These are phyloP conservation scores for Mycteria americana DNA, from an alignment of 2,797 vertebrate genomes.

Conservation along the genomic window DNA sequence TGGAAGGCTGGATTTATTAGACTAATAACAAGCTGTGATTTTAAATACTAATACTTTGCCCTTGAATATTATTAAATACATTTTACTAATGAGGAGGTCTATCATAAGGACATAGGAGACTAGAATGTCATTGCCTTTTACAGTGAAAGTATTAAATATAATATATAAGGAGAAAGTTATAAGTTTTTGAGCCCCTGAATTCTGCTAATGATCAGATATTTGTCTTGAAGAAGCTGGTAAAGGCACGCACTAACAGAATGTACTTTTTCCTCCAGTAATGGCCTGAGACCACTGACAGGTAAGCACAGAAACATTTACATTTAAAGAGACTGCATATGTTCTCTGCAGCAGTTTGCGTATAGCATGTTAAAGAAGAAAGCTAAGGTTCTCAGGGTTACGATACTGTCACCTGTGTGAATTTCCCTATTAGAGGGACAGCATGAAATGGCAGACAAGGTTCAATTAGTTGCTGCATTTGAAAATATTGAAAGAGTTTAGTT, in stretches of 20 bases:
- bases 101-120: background rate
- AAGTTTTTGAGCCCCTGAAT: background rate
- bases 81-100: background rate
- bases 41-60: constrained; percentile 3
- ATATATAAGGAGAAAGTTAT: background rate
- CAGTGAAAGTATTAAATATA: background rate
- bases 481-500: background rate
- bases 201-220: background rate
- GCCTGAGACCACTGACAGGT: background rate
- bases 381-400: background rate
- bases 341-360: background rate
- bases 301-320: background rate
- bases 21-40: background rate
- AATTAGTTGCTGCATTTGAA: background rate
- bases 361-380: background rate
- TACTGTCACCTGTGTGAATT: background rate
- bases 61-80: background rate
- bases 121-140: background rate
- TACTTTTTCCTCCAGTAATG: background rate
- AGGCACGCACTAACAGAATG: background rate
- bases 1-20: constrained; percentile 7
- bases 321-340: background rate
- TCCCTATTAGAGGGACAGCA: background rate
- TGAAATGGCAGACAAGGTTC: background rate
- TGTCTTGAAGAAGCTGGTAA: background rate